These are phyloP conservation scores for Calonectris borealis DNA, from an alignment of 2,113 vertebrate species.

Conservation along the genomic window DNA sequence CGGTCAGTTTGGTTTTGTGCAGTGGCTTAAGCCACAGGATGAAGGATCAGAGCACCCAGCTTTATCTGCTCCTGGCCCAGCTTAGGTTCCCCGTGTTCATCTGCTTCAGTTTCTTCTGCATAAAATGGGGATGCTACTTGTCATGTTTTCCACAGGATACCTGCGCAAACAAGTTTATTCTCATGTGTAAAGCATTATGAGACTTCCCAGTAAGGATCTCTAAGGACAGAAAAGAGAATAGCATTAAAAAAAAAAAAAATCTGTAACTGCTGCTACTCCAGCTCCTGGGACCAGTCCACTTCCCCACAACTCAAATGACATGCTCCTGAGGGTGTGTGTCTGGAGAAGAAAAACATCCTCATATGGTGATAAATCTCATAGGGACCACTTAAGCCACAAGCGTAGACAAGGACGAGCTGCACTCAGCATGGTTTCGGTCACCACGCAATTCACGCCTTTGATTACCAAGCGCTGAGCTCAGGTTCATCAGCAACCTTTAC, in stretches of 20 bases:
- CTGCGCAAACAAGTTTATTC: neutral
- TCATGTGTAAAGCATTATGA: neutral
- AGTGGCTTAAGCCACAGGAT: neutral
- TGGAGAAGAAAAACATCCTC: neutral
- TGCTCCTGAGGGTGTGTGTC: neutral
- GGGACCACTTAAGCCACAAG: neutral
- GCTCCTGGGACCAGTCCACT: neutral
- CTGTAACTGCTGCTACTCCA: neutral
- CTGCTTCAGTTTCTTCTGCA: neutral
- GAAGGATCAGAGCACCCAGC: neutral
- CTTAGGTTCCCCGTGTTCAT: neutral
- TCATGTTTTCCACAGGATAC: neutral
- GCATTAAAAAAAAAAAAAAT: neutral
- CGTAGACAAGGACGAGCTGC: neutral
- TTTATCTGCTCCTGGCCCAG: neutral
- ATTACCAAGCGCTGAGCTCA: neutral
- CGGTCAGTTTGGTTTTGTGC: neutral
- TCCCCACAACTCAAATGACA: neutral
- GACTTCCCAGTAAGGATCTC: neutral
- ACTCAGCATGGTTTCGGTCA: neutral
- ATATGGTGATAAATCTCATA: neutral
- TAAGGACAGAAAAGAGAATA: neutral
- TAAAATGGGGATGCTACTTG: neutral
- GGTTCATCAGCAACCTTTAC: neutral
- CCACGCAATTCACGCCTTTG: rapidly evolving